A percentile compares a stretch with the other conserved stretches of the same genome.
These are phyloP conservation scores for Microctenopoma lineatum DNA, from an alignment of 2,797 vertebrate species.

Conservation along the genomic window DNA sequence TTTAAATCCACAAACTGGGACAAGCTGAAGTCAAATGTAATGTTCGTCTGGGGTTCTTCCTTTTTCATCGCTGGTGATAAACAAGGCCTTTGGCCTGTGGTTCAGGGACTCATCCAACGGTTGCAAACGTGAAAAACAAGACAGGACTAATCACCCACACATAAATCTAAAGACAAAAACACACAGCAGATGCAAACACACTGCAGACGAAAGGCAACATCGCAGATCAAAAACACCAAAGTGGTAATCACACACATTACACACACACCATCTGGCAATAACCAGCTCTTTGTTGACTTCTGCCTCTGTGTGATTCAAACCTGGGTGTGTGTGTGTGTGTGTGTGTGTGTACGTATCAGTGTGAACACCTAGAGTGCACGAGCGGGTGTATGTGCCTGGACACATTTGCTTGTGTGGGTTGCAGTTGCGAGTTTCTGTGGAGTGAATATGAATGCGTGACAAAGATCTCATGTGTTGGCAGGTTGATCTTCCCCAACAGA, in stretches of 20 bases:
- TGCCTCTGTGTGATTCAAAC: constrained; percentile 48
- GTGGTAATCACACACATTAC: constrained; percentile 60
- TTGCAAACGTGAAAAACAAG: constrained; percentile 39
- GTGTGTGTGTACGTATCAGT: not conserved
- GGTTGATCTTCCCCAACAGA: constrained; percentile 49
- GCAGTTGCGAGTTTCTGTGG: constrained; percentile 19
- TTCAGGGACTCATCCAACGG: constrained; percentile 34
- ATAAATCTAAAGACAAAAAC: constrained; percentile 43
- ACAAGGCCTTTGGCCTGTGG: constrained; percentile 40
- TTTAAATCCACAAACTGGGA: constrained; percentile 30
- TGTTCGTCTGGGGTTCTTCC: constrained; percentile 19
- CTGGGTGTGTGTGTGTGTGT: constrained; percentile 8
- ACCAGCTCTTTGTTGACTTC: constrained; percentile 58
- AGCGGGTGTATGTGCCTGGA: constrained; percentile 35
- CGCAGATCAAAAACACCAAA: constrained; percentile 59
- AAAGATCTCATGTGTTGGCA: constrained; percentile 63
- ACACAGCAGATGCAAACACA: constrained; percentile 20
- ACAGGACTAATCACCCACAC: constrained; percentile 54
- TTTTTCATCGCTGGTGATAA: constrained; percentile 32
- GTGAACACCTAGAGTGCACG: constrained; percentile 36
- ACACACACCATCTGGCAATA: constrained; percentile 63
- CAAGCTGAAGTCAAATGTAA: constrained; percentile 38
- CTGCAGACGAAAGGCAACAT: constrained; percentile 27
- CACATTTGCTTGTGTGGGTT: constrained; percentile 32
- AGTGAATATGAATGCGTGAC: constrained; percentile 44